Evolutionary conservation across 2,888 invertebrate genomes (phyloP).

Genomic region (Gortyna flavago): DNA sequence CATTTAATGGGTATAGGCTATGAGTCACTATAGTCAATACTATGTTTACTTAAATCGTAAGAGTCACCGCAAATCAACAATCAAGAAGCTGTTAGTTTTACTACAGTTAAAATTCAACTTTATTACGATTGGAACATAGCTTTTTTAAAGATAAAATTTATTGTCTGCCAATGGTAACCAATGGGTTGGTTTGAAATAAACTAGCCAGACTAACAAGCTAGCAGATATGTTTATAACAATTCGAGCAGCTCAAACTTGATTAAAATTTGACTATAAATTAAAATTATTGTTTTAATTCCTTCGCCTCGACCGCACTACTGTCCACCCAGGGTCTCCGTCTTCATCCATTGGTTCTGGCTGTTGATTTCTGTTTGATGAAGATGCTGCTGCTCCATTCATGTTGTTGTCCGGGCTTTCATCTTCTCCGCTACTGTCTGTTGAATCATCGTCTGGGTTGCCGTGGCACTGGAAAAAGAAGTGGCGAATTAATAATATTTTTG

Average conservation of each 20-base stretch:
- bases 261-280: slow-evolving; percentile 30
- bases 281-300: slow-evolving; percentile 82
- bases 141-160: not conserved
- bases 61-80: not conserved
- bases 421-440: slow-evolving; percentile 84
- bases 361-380: slow-evolving; percentile 71
- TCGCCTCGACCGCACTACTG: slow-evolving; percentile 89
- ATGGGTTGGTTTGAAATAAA: not conserved
- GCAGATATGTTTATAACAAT: slow-evolving; percentile 43
- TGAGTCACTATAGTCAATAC: slow-evolving; percentile 1
- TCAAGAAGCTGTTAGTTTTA: not conserved
- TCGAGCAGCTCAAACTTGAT: slow-evolving; percentile 52
- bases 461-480: slow-evolving; percentile 78
- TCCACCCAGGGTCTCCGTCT: slow-evolving; percentile 92
- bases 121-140: not conserved
- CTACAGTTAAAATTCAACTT: not conserved
- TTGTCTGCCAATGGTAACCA: not conserved
- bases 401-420: slow-evolving; percentile 78
- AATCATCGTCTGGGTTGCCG: slow-evolving; percentile 87
- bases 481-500: not conserved
- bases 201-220: slow-evolving; percentile 12
- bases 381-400: slow-evolving; percentile 70
- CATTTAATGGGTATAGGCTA: not conserved
- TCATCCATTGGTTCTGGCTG: slow-evolving; percentile 85
- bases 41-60: slow-evolving; percentile 5